Base-by-base conservation (phyloP, 2,113 vertebrate genomes). In the Dasyprocta punctata region DNA sequence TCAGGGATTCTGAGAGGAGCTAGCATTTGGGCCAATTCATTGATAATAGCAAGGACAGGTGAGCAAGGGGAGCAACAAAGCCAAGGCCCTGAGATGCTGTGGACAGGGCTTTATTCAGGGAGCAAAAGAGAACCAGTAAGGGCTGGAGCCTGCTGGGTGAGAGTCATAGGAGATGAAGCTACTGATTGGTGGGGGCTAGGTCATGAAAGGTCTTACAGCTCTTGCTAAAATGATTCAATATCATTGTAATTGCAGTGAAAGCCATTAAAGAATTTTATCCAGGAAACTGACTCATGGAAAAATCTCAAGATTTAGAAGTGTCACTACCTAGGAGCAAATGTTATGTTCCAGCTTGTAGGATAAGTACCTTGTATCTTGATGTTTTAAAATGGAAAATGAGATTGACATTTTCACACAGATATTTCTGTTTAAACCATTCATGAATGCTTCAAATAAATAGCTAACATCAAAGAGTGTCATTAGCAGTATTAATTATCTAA, bases 401-500 rank as follows among this genome's bases (percentile, higher is more conserved):
- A 97, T 96, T 96, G 85, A 36, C 93, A 78, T 96, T 98, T 97
- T 93, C 58, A 71, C 33, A 77, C 20, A 82, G 84, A 36, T 89
- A 88, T 96, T 96, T 98, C 56, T 89, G 97, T 97, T 97, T 93
- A 60, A 98, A 91, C 71, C 30, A 92, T 54, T 97, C 93, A 47
- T 89, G 87, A 98, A 87, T 97, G 98, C 58, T 97, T 95, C 88
- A 97, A 93, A 98, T 95, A 97, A 92, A 98, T 92, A 97, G 98
- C 81, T 92, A 82, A 92, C 47, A 95, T 95, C 86, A 98, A 97
- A 98, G 90, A 97, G 82, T 97, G 86, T 97, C 97, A 97, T 98
- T 98, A 98, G 91, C 96, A 97, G 93, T 77, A 96, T 94, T 97
- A 98, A 98, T 98, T 96, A 97, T 94, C 86, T 78, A 95, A 95